These are phyloP conservation scores for Alcis repandata DNA, from an alignment of 2,888 invertebrate genomes.

Conservation along the genomic window DNA sequence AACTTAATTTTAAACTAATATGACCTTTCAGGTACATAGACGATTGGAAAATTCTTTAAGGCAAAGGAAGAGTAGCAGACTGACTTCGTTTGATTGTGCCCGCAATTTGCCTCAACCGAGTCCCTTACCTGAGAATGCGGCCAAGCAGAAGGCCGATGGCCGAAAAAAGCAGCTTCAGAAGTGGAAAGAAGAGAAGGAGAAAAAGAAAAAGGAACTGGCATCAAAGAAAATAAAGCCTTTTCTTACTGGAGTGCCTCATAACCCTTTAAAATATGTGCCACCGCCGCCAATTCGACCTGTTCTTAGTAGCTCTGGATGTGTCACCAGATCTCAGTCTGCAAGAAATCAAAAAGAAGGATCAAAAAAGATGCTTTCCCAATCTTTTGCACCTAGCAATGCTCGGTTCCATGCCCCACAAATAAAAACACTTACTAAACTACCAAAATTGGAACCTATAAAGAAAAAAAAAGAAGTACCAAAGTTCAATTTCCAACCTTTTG, in stretches of 20 bases:
- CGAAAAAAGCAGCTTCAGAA: slow-evolving; percentile 71
- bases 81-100: slow-evolving; percentile 67
- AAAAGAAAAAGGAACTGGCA: slow-evolving; percentile 67
- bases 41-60: slow-evolving; percentile 65
- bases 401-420: slow-evolving; percentile 80
- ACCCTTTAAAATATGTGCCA: slow-evolving; percentile 64
- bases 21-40: slow-evolving; percentile 63
- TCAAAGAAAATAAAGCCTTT: slow-evolving; percentile 76
- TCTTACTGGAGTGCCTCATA: slow-evolving; percentile 65
- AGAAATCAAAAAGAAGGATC: slow-evolving; percentile 46
- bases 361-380: slow-evolving; percentile 47
- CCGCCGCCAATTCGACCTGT: slow-evolving; percentile 63
- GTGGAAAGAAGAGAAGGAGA: slow-evolving; percentile 79
- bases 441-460: slow-evolving; percentile 54
- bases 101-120: slow-evolving; percentile 59
- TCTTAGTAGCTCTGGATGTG: slow-evolving; percentile 71
- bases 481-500: slow-evolving; percentile 57
- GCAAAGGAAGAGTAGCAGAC: slow-evolving; percentile 65
- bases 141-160: slow-evolving; percentile 61
- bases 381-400: slow-evolving; percentile 86
- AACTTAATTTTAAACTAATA: neutral
- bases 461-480: slow-evolving; percentile 47
- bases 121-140: slow-evolving; percentile 54
- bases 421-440: slow-evolving; percentile 49
- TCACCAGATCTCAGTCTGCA: slow-evolving; percentile 71